phyloP scores from a whole-genome alignment of 1,140 invertebrate species.

The Tyrophagus putrescentiae region DNA sequence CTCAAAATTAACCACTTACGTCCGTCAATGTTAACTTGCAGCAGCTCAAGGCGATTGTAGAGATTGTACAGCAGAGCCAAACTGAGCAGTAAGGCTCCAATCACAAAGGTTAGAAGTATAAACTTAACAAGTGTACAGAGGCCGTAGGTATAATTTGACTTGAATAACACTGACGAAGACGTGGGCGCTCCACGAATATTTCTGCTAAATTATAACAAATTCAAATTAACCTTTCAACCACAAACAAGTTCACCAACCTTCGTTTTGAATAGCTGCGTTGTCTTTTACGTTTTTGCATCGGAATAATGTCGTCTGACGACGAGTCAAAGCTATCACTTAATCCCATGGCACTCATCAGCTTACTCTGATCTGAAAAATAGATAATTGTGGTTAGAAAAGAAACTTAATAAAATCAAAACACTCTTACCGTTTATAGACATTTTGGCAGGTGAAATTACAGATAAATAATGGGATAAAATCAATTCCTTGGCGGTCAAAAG shows the following conservation, averaged over 20 bases:
- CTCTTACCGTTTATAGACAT: conserved; percentile 5
- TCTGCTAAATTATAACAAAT: not conserved
- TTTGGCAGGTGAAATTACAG: too few species aligned
- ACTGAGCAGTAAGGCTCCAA: not conserved
- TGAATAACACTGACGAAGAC: not conserved
- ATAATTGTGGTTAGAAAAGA: not conserved
- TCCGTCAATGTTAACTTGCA: not conserved
- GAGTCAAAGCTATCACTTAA: conserved; percentile 9
- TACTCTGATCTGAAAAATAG: not conserved
- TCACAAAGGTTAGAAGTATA: not conserved
- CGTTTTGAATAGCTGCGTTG: not conserved
- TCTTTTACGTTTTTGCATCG: conserved; percentile 15
- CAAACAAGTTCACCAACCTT: conserved; percentile 2
- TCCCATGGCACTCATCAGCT: conserved; percentile 10
- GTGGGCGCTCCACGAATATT: not conserved
- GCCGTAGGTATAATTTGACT: not conserved
- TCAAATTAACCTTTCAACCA: conserved; percentile 1
- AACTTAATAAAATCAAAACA: not conserved
- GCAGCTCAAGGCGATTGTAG: conserved; percentile 3
- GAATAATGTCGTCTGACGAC: conserved; percentile 5
- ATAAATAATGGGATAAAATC: too few species aligned
- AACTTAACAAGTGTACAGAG: not conserved
- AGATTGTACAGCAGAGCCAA: not conserved
- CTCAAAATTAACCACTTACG: not conserved
- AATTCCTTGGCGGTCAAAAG: too few species aligned